phyloP scores from a whole-genome alignment of 1,140 invertebrate genomes.

The Glomeris maerens region DNA sequence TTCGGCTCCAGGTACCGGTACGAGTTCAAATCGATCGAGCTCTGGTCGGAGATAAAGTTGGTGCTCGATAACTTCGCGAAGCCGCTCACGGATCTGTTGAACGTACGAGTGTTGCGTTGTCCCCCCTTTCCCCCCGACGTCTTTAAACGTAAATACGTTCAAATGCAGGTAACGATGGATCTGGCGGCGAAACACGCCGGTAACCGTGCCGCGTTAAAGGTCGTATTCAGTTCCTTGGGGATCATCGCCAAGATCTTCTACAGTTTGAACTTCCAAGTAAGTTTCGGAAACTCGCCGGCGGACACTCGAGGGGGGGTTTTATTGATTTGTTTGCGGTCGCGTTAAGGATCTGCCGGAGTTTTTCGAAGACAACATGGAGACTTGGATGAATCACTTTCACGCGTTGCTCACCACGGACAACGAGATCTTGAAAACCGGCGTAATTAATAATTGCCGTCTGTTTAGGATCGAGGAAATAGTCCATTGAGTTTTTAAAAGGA shows the following conservation, averaged over 20 bases:
- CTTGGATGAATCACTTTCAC: constrained; percentile 86
- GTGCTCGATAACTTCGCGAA: constrained; percentile 85
- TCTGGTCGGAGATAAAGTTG: constrained; percentile 96
- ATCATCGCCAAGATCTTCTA: constrained; percentile 93
- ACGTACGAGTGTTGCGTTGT: constrained; percentile 42
- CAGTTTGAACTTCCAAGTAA: constrained; percentile 81
- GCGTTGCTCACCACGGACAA: constrained; percentile 62
- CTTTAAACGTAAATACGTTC: constrained; percentile 13
- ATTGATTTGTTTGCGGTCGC: constrained; percentile 10
- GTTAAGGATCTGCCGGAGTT: constrained; percentile 84
- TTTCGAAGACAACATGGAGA: constrained; percentile 92
- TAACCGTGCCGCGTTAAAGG: constrained; percentile 62
- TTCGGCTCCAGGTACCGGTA: constrained; percentile 53
- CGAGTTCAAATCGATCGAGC: constrained; percentile 83
- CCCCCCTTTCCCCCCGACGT: constrained; percentile 2
- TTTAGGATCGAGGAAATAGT: neutral
- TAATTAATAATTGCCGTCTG: constrained; percentile 27
- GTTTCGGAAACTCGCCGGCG: constrained; percentile 13
- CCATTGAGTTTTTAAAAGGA: neutral
- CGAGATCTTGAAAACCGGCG: constrained; percentile 38
- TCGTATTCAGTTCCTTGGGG: constrained; percentile 78
- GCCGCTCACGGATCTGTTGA: constrained; percentile 79
- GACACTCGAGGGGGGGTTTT: constrained; percentile 4
- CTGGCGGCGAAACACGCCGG: constrained; percentile 58
- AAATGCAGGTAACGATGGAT: constrained; percentile 63